These are phyloP conservation scores for Apodemus sylvaticus DNA, from an alignment of 2,113 vertebrate genomes.

Conservation along the genomic window DNA sequence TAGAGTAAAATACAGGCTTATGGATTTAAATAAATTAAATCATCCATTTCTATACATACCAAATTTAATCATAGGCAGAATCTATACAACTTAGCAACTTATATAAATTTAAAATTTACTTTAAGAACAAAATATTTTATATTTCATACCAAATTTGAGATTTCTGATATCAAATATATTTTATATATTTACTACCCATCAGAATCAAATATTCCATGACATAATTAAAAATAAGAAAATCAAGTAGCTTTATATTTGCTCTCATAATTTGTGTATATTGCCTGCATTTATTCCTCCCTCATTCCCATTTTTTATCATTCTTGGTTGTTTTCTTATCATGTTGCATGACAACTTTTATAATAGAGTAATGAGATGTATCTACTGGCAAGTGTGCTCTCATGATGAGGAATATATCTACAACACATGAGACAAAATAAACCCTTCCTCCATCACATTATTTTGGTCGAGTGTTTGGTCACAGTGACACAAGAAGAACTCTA, in stretches of 20 bases:
- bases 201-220: background rate
- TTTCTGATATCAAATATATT: background rate
- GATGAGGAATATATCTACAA: background rate
- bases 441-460: background rate
- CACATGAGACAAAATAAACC: too few species aligned
- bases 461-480: background rate
- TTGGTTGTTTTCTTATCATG: background rate
- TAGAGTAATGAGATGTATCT: background rate
- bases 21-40: background rate
- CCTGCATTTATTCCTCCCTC: background rate
- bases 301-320: background rate
- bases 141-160: background rate
- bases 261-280: background rate
- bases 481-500: too few species aligned
- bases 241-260: background rate
- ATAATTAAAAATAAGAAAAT: background rate
- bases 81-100: background rate
- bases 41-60: background rate
- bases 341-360: background rate
- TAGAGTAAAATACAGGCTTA: background rate
- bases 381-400: background rate
- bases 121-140: background rate
- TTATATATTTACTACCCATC: background rate
- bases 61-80: background rate
- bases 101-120: background rate